Conservation (phyloP, 2,888 invertebrate species). For the Harpagoxenus sublaevis region DNA sequence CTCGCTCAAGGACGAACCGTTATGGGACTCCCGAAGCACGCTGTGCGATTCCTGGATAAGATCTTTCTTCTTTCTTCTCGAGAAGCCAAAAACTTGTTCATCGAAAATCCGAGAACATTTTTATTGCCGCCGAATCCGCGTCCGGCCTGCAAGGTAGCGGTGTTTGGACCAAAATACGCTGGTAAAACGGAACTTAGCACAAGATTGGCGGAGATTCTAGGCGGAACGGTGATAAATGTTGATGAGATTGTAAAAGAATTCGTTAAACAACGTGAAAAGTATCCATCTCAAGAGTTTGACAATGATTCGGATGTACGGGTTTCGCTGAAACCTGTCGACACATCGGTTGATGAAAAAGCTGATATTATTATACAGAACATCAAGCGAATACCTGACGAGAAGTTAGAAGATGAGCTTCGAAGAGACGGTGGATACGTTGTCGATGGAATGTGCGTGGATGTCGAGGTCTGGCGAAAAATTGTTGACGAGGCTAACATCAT, state of each 20-base stretch:
- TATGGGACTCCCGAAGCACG: constrained; percentile 87
- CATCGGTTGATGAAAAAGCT: constrained; percentile 86
- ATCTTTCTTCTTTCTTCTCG: constrained; percentile 88
- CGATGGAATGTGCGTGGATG: constrained; percentile 88
- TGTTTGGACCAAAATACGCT: constrained; percentile 88
- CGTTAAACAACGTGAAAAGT: constrained; percentile 63
- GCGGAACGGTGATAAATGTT: constrained; percentile 86
- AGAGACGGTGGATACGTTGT: constrained; percentile 88
- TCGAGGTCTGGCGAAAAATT: constrained; percentile 87
- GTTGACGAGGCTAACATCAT: constrained; percentile 83
- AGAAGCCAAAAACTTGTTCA: constrained; percentile 87
- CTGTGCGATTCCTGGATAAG: constrained; percentile 89
- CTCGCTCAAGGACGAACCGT: constrained; percentile 87
- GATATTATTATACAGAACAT: constrained; percentile 85
- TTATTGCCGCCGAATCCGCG: constrained; percentile 88
- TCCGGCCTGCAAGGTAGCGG: constrained; percentile 88
- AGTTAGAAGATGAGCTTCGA: constrained; percentile 62
- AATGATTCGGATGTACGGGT: constrained; percentile 79
- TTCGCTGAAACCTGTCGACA: constrained; percentile 86
- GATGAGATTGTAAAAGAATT: constrained; percentile 75
- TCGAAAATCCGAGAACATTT: constrained; percentile 89
- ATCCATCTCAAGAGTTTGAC: constrained; percentile 63
- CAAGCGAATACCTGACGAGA: constrained; percentile 80
- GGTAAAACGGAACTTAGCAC: constrained; percentile 89
- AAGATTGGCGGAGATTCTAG: constrained; percentile 88